phyloP scores from a whole-genome alignment of 37 sponge, comb jelly and placozoan genomes.

The Beroe forskalii region DNA sequence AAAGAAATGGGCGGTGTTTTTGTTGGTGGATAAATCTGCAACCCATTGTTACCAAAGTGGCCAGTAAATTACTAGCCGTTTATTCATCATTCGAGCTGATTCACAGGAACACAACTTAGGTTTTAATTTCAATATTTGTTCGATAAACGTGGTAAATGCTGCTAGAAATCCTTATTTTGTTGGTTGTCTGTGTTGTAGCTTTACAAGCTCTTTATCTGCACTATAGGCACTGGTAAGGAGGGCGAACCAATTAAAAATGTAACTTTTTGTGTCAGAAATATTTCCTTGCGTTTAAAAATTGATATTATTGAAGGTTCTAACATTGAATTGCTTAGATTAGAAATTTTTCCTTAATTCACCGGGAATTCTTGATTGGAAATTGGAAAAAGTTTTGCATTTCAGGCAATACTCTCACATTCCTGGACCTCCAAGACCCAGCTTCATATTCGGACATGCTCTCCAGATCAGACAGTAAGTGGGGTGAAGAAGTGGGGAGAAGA shows the following conservation, averaged over 20 bases:
- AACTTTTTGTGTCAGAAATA: not conserved
- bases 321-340: no score
- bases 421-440: not conserved
- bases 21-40: no score
- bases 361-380: no score
- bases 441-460: conserved; percentile 1
- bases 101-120: no score
- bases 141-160: not conserved
- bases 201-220: not conserved
- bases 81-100: no score
- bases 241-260: not conserved
- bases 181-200: not conserved
- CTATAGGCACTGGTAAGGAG: conserved; percentile 14
- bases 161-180: not conserved
- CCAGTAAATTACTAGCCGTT: no score
- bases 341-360: no score
- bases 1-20: no score
- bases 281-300: not conserved
- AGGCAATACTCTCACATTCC: conserved; percentile 34
- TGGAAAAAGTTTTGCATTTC: no score
- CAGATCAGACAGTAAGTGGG: not conserved
- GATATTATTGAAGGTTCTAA: not conserved
- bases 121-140: no score
- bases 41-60: no score
- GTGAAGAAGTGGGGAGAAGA: no score